A percentile compares a stretch with the other conserved stretches of the same genome.
phyloP scores from a whole-genome alignment of 2,113 vertebrate genomes.

The Lanius collurio region DNA sequence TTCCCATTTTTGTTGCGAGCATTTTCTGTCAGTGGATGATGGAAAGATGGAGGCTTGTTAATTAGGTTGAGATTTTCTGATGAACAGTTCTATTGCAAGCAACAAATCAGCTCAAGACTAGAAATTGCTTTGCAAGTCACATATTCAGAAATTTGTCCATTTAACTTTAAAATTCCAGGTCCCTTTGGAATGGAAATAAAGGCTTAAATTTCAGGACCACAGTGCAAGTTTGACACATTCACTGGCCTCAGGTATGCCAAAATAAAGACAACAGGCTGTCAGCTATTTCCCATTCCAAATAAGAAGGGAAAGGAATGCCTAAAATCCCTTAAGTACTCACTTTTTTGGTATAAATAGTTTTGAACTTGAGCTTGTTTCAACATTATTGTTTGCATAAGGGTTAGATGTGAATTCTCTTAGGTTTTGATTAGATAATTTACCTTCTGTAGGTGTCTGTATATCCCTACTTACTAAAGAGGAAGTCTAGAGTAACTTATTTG shows the following conservation, averaged over 20 bases:
- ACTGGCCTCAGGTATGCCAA: background rate
- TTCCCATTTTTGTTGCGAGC: background rate
- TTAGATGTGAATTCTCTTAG: background rate
- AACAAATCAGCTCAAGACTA: background rate
- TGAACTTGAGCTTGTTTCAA: background rate
- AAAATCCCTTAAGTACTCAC: background rate
- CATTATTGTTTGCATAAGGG: background rate
- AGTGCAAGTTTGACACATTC: background rate
- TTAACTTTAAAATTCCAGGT: background rate
- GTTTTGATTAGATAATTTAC: background rate
- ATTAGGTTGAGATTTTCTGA: background rate
- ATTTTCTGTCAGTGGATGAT: background rate
- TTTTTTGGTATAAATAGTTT: background rate
- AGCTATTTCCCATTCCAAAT: background rate
- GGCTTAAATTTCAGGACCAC: slow-evolving; percentile 7
- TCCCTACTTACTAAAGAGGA: background rate
- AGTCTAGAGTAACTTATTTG: background rate
- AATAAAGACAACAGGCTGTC: slow-evolving; percentile 5
- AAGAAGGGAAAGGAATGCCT: background rate
- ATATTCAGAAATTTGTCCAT: background rate
- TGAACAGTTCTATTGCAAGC: background rate
- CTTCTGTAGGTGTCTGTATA: background rate
- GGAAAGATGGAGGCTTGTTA: background rate
- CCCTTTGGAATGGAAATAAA: background rate
- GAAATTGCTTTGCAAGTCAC: background rate